Base-by-base conservation (phyloP, 2,113 vertebrate genomes). In the Pluvianellus socialis region DNA sequence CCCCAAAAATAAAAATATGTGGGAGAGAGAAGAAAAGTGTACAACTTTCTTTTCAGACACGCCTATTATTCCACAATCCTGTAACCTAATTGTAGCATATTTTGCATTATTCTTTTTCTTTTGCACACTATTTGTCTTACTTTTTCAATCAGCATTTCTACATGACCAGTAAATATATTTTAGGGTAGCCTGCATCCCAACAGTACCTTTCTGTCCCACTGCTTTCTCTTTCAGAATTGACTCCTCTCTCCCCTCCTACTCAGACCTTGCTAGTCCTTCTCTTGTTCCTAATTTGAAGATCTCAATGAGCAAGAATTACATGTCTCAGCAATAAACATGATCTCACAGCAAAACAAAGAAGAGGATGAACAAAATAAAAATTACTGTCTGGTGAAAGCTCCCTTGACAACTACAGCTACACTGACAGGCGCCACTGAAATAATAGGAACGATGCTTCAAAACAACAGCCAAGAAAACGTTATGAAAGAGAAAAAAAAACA, bases 381-480 rank as follows among this genome's bases (percentile, higher is more conserved):
- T 92, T 58, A 82, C 71, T 74, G 84, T 92, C 89, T 93, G 75
- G 53, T 92, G 95, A 96, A 88, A 92, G 88, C 74, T 96, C 67
- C 68, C 80, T 93, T 97, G 95, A 97, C 94, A 96, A 92, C 93
- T 96, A 72, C 88, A 91, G 74, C 77, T 91, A 89, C 87, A 80
- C 81, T 95, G 94, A 97, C 84, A 97, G 92, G 95, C 92, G 66
- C 94, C 91, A 86, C 84, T 92, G 89, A 96, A 97, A 97, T 96
- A 96, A 97, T 61, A 97, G 67, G 56, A 94, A 79, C 14, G 86
- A 95, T 95, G 92, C 94, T 94, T 93, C 95, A 92, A 96, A 94
- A 97, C 84, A 97, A 94, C 77, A 94, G 91, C 92, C 96, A 96
- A 94, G 91, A 94, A 87, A 74, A 89, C 24, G 47, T 96, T 96